Conservation (phyloP, 2,113 vertebrate genomes). For the Donacobius atricapilla region DNA sequence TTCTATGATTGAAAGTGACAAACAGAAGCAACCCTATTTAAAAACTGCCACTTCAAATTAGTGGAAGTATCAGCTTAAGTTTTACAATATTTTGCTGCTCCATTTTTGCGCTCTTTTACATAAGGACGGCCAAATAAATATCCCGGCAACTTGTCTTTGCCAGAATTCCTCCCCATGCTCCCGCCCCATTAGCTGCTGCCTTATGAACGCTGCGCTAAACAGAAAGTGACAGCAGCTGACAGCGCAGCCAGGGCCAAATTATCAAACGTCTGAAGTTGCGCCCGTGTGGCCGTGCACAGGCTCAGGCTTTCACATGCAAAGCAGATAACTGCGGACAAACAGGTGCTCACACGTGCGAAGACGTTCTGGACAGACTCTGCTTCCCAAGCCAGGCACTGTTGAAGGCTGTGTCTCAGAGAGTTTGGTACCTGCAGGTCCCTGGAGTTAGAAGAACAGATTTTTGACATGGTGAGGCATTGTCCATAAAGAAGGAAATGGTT, state of each 20-base stretch:
- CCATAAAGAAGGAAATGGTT: background rate
- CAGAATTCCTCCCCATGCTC: slow-evolving; percentile 59
- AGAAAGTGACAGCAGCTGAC: slow-evolving; percentile 67
- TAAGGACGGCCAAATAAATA: slow-evolving; percentile 26
- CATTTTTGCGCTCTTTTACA: slow-evolving; percentile 51
- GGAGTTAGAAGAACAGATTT: background rate
- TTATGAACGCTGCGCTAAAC: slow-evolving; percentile 53
- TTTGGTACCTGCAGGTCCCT: background rate
- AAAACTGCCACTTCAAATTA: slow-evolving; percentile 77
- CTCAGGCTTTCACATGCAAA: background rate
- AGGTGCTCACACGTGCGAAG: background rate
- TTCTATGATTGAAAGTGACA: slow-evolving; percentile 79
- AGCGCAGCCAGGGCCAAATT: slow-evolving; percentile 47
- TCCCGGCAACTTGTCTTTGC: background rate
- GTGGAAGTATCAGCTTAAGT: slow-evolving; percentile 63
- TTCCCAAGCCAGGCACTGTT: background rate
- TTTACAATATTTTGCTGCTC: slow-evolving; percentile 64
- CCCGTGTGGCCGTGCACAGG: background rate
- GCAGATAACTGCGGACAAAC: background rate
- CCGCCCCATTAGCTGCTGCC: slow-evolving; percentile 72
- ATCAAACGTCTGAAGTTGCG: slow-evolving; percentile 36
- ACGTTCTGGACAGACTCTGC: background rate
- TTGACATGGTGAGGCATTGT: background rate
- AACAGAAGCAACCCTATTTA: slow-evolving; percentile 70
- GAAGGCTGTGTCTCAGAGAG: background rate